Evolutionary conservation across 1,140 invertebrate genomes (phyloP).

Genomic region (Ericerus pela): DNA sequence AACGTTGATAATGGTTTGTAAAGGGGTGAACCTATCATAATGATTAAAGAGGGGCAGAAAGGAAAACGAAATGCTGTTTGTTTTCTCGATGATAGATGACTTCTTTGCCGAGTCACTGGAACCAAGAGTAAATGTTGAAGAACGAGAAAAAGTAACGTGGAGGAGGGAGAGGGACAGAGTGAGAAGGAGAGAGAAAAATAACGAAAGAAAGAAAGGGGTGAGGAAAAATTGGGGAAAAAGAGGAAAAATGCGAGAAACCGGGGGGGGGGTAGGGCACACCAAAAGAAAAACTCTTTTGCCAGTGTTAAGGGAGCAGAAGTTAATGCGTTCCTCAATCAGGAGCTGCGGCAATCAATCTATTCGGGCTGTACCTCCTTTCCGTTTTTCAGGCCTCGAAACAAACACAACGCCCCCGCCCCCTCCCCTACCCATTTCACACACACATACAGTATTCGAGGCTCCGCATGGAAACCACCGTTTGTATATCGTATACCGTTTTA

Average conservation of each 20-base stretch:
- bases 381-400: too few species aligned
- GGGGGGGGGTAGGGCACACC: constrained; percentile 4
- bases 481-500: too few species aligned
- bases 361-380: neutral
- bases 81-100: constrained; percentile 8
- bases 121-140: constrained; percentile 9
- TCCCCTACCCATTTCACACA: too few species aligned
- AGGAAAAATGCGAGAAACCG: too few species aligned
- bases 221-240: too few species aligned
- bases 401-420: neutral
- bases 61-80: constrained; percentile 11
- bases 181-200: too few species aligned
- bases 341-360: constrained; percentile 9
- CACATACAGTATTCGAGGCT: too few species aligned
- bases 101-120: constrained; percentile 2
- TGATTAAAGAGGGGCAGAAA: constrained; percentile 12
- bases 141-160: too few species aligned
- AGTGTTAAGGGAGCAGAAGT: constrained; percentile 10
- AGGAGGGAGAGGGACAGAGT: too few species aligned
- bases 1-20: constrained; percentile 11
- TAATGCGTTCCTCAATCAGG: constrained; percentile 11
- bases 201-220: too few species aligned
- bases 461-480: too few species aligned
- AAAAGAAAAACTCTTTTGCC: constrained; percentile 8
- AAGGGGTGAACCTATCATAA: constrained; percentile 4